Conservation (phyloP, 2,888 invertebrate species). For the Thera obeliscata region DNA sequence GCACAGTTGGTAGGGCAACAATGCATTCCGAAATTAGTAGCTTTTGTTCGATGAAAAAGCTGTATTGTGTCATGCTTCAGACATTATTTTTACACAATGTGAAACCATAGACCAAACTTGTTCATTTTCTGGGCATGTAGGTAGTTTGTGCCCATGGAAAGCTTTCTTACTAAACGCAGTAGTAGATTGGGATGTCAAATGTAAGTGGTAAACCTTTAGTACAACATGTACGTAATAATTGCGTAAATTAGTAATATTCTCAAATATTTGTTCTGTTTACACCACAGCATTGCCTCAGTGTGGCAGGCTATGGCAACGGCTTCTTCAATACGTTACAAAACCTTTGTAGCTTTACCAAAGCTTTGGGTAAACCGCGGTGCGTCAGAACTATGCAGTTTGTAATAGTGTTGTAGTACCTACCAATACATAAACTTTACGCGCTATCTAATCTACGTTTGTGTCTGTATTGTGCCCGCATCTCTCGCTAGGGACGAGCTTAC, state of each 20-base stretch:
- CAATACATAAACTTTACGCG: neutral
- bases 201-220: too few relatives aligned
- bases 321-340: conserved; percentile 13
- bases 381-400: conserved; percentile 27
- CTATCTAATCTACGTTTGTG: conserved; percentile 33
- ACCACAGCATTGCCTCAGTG: neutral
- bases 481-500: conserved; percentile 3
- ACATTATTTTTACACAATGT: too few relatives aligned
- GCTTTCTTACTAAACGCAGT: too few relatives aligned
- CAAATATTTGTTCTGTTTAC: conserved; percentile 28
- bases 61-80: neutral
- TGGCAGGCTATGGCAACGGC: conserved; percentile 12
- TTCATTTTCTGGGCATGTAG: too few relatives aligned
- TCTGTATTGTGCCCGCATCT: conserved; percentile 30
- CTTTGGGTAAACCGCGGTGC: conserved; percentile 27
- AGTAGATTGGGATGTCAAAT: too few relatives aligned
- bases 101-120: too few relatives aligned
- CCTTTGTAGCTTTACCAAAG: conserved; percentile 7
- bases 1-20: conserved; percentile 30
- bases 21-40: conserved; percentile 38
- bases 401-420: conserved; percentile 9
- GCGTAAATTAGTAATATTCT: conserved; percentile 19
- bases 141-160: too few relatives aligned
- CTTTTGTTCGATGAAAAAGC: conserved; percentile 24
- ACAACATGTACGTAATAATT: conserved; percentile 6